phyloP scores from a whole-genome alignment of 2,797 vertebrate genomes.

The Fringilla coelebs region DNA sequence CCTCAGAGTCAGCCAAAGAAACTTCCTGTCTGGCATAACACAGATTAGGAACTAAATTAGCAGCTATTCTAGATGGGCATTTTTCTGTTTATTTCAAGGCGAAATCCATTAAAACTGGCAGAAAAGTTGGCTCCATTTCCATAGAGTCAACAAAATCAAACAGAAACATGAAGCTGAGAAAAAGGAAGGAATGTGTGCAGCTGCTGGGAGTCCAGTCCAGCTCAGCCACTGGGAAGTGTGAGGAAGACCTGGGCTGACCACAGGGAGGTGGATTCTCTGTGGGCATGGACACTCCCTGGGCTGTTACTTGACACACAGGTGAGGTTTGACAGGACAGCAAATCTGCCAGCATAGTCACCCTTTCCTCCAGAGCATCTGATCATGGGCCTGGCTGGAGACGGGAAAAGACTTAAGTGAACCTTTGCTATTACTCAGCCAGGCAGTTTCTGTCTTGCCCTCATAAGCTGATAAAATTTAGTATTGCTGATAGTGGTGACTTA shows the following conservation, averaged over 20 bases:
- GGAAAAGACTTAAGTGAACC: neutral
- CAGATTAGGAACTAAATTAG: conserved; percentile 50
- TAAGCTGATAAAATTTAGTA: neutral
- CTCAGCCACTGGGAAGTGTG: neutral
- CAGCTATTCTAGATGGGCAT: conserved; percentile 4
- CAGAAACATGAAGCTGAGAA: neutral
- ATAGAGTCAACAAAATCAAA: neutral
- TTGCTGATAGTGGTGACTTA: neutral
- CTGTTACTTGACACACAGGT: fast-evolving
- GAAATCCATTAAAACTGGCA: conserved; percentile 11
- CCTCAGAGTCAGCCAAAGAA: conserved; percentile 36
- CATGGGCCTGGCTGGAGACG: fast-evolving
- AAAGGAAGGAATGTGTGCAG: neutral
- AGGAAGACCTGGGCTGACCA: neutral
- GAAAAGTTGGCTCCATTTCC: conserved; percentile 8
- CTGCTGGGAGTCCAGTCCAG: neutral
- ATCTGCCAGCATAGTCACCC: neutral
- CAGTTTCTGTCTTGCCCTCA: neutral
- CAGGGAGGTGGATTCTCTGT: neutral
- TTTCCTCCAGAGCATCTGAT: neutral
- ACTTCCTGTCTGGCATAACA: conserved; percentile 28
- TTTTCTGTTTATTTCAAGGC: conserved; percentile 26
- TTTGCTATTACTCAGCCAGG: neutral
- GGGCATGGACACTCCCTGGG: neutral
- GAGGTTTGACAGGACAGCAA: neutral